phyloP scores from a whole-genome alignment of 1,140 invertebrate genomes.

The Camponotus vicinus region DNA sequence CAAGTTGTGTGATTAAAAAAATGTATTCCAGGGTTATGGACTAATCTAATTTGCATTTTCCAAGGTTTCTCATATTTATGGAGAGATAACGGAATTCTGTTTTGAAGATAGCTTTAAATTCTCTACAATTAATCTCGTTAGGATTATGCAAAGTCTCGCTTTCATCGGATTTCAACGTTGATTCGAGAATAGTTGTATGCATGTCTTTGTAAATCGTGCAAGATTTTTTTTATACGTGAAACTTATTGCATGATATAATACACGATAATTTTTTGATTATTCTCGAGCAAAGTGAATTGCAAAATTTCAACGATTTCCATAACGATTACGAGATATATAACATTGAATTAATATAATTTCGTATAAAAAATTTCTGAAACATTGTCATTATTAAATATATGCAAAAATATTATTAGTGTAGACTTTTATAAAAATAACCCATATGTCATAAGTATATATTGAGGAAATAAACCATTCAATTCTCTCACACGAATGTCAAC shows the following conservation, averaged over 20 bases:
- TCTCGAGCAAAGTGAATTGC: background rate
- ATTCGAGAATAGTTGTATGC: background rate
- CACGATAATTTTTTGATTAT: background rate
- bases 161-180: background rate
- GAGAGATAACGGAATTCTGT: background rate
- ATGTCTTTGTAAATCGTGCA: background rate
- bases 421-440: background rate
- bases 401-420: background rate
- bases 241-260: background rate
- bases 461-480: background rate
- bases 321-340: background rate
- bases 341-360: background rate
- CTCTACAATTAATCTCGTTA: background rate
- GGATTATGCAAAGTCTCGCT: background rate
- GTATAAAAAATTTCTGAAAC: background rate
- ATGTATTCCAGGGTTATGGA: background rate
- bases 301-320: background rate
- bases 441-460: background rate
- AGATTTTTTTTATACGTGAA: background rate
- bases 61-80: background rate
- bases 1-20: background rate
- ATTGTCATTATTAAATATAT: conserved; percentile 1
- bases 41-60: background rate
- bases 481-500: background rate
- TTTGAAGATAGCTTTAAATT: background rate